Percentiles rank a stretch among this genome's conserved stretches.
Conservation (phyloP, 2,113 vertebrate genomes). For the Anthoscopus minutus region DNA sequence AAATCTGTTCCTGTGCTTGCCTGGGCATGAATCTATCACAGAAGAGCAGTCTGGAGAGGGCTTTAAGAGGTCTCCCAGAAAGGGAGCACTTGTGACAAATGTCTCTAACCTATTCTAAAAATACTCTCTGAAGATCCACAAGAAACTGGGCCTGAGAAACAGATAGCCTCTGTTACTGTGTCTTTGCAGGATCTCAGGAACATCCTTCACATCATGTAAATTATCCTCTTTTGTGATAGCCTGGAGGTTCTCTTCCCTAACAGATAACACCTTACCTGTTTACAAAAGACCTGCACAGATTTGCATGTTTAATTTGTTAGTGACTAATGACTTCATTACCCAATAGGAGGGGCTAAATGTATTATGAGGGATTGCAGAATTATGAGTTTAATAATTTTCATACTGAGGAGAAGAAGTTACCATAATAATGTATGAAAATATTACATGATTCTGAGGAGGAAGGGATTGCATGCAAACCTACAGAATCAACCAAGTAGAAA, state of each 20-base stretch:
- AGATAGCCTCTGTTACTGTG: not conserved
- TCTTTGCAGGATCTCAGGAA: not conserved
- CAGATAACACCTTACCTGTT: not conserved
- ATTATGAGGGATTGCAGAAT: not conserved
- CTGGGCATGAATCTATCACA: not conserved
- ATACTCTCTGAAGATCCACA: not conserved
- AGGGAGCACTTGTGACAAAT: not conserved
- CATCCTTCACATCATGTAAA: not conserved
- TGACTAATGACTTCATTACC: constrained; percentile 11
- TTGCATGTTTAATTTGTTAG: not conserved
- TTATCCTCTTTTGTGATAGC: not conserved
- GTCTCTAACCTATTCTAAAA: not conserved
- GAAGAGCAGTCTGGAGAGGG: not conserved
- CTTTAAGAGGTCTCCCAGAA: not conserved
- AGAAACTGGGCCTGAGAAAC: not conserved
- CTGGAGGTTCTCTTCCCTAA: not conserved
- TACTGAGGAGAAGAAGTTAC: not conserved
- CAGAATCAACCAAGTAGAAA: not conserved
- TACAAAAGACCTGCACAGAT: not conserved
- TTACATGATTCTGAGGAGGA: not conserved
- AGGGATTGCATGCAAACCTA: not conserved
- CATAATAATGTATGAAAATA: not conserved
- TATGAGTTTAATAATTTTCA: not conserved
- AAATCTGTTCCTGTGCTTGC: not conserved
- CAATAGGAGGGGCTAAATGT: not conserved